Percentiles rank a stretch among this genome's conserved stretches.
Evolutionary conservation across 2,113 vertebrate species (phyloP).

Genomic region (Chrysemys picta): DNA sequence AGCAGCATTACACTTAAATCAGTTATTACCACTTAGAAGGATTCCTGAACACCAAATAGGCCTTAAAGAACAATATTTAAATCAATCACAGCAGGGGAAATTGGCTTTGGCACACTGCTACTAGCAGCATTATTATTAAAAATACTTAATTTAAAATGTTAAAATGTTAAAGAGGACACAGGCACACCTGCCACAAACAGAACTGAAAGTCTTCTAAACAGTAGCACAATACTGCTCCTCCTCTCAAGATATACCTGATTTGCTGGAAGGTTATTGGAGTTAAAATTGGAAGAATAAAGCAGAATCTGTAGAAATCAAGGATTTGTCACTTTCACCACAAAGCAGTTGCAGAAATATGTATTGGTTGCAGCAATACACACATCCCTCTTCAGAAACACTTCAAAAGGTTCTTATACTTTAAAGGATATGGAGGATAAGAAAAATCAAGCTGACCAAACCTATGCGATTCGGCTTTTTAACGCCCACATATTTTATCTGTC

Average conservation of each 20-base stretch:
- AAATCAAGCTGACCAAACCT: constrained; percentile 17
- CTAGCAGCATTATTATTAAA: background rate
- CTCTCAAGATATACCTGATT: background rate
- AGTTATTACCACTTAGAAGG: background rate
- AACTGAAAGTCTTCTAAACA: background rate
- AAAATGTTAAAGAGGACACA: background rate
- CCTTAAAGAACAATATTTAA: background rate
- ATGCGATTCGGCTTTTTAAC: constrained; percentile 44
- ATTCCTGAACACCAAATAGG: background rate
- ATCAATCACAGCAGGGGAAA: background rate
- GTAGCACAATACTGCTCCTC: background rate
- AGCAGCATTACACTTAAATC: background rate
- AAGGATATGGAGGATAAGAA: constrained; percentile 18
- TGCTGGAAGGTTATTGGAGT: background rate
- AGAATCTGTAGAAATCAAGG: background rate
- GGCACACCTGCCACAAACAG: background rate
- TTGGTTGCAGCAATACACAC: background rate
- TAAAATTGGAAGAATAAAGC: background rate
- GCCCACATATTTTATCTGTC: constrained; percentile 31
- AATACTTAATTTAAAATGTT: background rate
- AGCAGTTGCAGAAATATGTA: background rate
- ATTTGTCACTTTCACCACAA: constrained; percentile 13
- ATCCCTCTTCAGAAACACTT: constrained; percentile 15
- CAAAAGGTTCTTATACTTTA: constrained; percentile 21
- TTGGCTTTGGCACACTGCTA: background rate